These are phyloP conservation scores for Epinotia ramella DNA, from an alignment of 2,888 invertebrate genomes.

Conservation along the genomic window DNA sequence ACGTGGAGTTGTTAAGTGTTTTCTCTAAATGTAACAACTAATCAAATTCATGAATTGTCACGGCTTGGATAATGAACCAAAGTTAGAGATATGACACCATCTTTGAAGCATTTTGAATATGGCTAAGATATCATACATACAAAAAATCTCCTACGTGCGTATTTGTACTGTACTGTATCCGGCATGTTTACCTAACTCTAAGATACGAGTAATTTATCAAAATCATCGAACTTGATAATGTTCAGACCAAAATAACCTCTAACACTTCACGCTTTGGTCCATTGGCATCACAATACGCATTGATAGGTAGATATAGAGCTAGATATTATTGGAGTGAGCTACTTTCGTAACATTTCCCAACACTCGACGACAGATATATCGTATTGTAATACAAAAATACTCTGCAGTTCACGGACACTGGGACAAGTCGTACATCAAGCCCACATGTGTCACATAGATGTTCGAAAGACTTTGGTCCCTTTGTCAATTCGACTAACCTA, in stretches of 20 bases:
- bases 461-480: too few species aligned
- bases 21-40: too few species aligned
- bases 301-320: slow-evolving; percentile 41
- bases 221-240: neutral
- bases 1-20: too few species aligned
- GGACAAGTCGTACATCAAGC: slow-evolving; percentile 13
- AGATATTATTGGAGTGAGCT: slow-evolving; percentile 40
- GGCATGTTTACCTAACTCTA: neutral
- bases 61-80: too few species aligned
- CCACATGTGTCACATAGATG: neutral
- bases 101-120: too few species aligned
- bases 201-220: neutral
- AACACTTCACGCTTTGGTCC: neutral
- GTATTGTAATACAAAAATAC: slow-evolving; percentile 57
- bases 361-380: slow-evolving; percentile 51
- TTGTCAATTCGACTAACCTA: too few species aligned
- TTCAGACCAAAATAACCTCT: slow-evolving; percentile 5
- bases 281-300: slow-evolving; percentile 24
- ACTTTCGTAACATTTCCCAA: slow-evolving; percentile 46
- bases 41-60: too few species aligned
- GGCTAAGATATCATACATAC: too few species aligned
- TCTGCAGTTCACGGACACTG: slow-evolving; percentile 55
- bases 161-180: too few species aligned
- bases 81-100: too few species aligned
- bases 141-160: too few species aligned